These are phyloP conservation scores for Tamias sibiricus DNA, from an alignment of 2,113 vertebrate genomes.

Conservation along the genomic window DNA sequence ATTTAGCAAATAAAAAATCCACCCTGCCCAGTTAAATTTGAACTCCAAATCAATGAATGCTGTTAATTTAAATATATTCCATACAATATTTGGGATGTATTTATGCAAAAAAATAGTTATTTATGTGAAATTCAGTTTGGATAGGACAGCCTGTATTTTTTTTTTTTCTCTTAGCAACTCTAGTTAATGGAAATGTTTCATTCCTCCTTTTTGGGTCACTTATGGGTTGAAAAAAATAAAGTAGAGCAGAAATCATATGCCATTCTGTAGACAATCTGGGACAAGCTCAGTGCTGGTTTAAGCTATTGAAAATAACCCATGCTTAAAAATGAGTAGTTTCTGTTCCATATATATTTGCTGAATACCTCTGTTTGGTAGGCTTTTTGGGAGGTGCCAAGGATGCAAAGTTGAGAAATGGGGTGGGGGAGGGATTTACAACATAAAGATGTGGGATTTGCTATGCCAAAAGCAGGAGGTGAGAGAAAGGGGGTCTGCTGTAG, in stretches of 20 bases:
- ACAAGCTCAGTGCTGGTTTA: constrained; percentile 48
- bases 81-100: neutral
- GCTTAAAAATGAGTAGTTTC: constrained; percentile 50
- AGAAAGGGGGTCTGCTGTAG: neutral
- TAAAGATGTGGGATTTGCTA: neutral
- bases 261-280: constrained; percentile 70
- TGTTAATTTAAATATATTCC: neutral
- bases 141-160: neutral
- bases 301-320: constrained; percentile 64
- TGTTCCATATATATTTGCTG: neutral
- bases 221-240: constrained; percentile 61
- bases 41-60: neutral
- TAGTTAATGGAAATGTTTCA: constrained; percentile 42
- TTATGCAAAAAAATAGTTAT: neutral
- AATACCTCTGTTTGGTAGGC: neutral
- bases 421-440: neutral
- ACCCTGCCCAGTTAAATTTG: neutral
- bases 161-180: neutral
- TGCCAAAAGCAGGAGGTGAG: neutral
- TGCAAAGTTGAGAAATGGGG: neutral
- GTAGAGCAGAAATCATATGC: constrained; percentile 66
- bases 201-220: constrained; percentile 58
- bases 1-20: constrained; percentile 38
- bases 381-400: neutral
- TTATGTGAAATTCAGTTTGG: constrained; percentile 47